Conservation (phyloP, 2,797 vertebrate genomes). For the Crocodylus rhombifer region DNA sequence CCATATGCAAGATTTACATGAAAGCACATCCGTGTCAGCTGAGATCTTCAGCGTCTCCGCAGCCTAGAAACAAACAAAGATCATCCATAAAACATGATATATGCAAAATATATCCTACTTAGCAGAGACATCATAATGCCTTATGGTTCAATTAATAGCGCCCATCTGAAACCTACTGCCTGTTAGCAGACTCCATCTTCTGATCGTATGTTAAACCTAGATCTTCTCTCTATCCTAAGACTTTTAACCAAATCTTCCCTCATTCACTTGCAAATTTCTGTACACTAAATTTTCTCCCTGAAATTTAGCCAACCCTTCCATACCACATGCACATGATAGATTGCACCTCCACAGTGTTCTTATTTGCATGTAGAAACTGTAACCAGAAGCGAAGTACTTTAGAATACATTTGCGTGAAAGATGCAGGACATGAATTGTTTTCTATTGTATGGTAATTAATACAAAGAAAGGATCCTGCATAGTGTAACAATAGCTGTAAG, state of each 20-base stretch:
- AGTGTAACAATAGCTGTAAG: constrained; percentile 50
- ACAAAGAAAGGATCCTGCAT: neutral
- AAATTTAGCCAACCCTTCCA: neutral
- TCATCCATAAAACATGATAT: neutral
- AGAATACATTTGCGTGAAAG: constrained; percentile 3
- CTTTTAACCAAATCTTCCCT: neutral
- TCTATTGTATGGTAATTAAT: constrained; percentile 40
- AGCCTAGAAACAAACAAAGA: neutral
- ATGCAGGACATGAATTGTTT: neutral
- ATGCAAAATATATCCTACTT: neutral
- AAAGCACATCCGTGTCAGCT: accelerated
- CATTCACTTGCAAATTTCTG: neutral
- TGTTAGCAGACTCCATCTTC: neutral
- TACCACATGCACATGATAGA: neutral
- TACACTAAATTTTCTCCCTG: neutral
- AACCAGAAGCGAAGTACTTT: neutral
- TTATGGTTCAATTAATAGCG: neutral
- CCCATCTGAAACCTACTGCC: accelerated
- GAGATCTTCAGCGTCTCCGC: neutral
- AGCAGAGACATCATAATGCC: neutral
- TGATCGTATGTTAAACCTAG: neutral
- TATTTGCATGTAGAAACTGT: neutral
- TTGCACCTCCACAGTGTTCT: neutral
- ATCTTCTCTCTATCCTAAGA: neutral
- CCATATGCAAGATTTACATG: accelerated